Conservation (phyloP, 2,888 invertebrate species). For the Diloba caeruleocephala region DNA sequence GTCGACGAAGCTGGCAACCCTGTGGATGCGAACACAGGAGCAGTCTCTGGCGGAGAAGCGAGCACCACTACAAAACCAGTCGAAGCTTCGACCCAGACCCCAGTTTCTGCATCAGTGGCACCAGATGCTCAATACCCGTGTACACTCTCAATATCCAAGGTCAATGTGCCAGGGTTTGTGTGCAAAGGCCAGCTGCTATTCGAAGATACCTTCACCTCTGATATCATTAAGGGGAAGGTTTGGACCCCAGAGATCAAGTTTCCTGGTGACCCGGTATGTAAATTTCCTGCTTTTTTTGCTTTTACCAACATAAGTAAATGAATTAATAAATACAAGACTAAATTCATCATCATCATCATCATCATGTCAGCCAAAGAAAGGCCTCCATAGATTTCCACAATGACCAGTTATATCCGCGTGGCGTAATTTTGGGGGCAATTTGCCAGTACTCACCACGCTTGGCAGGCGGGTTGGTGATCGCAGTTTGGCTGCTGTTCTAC, state of each 20-base stretch:
- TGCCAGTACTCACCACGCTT: too few relatives aligned
- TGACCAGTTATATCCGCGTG: too few relatives aligned
- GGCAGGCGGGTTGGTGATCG: too few relatives aligned
- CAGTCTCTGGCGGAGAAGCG: not conserved
- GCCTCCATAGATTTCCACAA: too few relatives aligned
- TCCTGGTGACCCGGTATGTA: constrained; percentile 90
- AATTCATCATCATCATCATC: too few relatives aligned
- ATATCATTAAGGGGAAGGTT: constrained; percentile 77
- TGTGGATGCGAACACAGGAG: constrained; percentile 37
- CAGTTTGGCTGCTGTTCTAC: too few relatives aligned
- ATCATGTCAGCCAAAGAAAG: too few relatives aligned
- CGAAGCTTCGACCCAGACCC: not conserved
- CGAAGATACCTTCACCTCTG: constrained; percentile 88
- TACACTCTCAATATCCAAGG: constrained; percentile 71
- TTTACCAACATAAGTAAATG: too few relatives aligned
- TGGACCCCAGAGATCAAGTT: constrained; percentile 90
- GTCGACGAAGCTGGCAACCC: constrained; percentile 76
- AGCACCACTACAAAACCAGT: not conserved
- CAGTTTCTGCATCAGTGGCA: constrained; percentile 24
- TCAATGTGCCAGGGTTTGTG: constrained; percentile 73
- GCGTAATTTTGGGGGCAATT: too few relatives aligned
- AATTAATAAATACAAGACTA: too few relatives aligned
- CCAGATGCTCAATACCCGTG: constrained; percentile 66
- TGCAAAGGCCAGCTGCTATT: constrained; percentile 91
- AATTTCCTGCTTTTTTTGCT: too few relatives aligned